Base-by-base conservation (phyloP, 1,140 invertebrate genomes). In the Xylocopa sonorina region DNA sequence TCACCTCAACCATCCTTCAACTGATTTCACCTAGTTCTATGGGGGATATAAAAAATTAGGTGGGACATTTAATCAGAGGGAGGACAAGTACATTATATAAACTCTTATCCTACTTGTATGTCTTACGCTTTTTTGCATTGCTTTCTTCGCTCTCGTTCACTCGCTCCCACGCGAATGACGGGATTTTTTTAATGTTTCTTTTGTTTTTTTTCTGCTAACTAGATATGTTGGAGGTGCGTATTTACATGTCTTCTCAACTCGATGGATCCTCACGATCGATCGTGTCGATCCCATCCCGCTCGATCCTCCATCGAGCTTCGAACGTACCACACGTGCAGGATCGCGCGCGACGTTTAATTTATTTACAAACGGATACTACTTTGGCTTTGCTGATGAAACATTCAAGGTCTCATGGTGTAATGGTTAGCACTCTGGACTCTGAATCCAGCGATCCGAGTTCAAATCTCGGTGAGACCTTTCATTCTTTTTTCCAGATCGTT, bases 391-490 rank as follows among this genome's bases (percentile, higher is more conserved):
- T 43, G 6, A 12, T 50, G 69, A 71, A 24, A 67, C 50, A 10
- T 14, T 32, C 78, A 84, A 84, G 90, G 90, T 90, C 87, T 88
- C 90, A 90, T 91, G 88, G 89, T 92, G 91, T 91, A 62, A 62
- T 5, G 58, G 58, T n/a, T 95, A 95, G 95, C 95, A 95, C 94
- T 95, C 94, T 95, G 95, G 94, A 95, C 95, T 95, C 94, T 95
- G 94, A 95, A 95, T 95, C 95, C 95, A 95, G 95, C 94, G 94
- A 95, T 95, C 93, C 93, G 94, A 94, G 94, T 94, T 94, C 94
- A 94, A 94, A 93, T 94, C 93, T 94, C 93, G 92, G 91, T 92
- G 89, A 90, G 88, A 92, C 90, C 91, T 92, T 12, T 12, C 3
- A n/a, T 0, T 12, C 38, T 41, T 38, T 7, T 0, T 1, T 1